Percentiles rank a stretch among this genome's conserved stretches.
phyloP scores from a whole-genome alignment of 2,797 vertebrate genomes.

The Melanotaenia boesemani region DNA sequence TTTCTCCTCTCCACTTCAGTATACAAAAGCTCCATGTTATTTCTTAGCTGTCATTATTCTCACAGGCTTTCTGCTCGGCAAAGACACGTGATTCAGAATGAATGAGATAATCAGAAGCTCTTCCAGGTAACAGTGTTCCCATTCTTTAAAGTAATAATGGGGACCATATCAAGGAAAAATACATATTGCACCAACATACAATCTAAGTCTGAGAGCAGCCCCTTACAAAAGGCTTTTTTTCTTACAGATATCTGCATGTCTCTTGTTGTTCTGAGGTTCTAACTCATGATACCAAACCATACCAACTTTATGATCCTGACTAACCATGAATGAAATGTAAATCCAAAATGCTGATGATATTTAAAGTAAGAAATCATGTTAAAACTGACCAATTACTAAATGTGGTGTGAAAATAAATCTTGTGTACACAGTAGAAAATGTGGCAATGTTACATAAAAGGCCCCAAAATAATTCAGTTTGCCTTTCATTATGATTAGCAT shows the following conservation, averaged over 20 bases:
- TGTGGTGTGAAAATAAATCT: too few relatives aligned
- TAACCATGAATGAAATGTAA: too few relatives aligned
- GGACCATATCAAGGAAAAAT: conserved; percentile 27
- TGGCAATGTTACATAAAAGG: neutral
- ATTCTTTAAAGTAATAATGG: conserved; percentile 9
- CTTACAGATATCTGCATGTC: too few relatives aligned
- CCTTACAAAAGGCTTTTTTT: neutral
- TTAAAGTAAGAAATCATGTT: too few relatives aligned
- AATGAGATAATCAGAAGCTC: conserved; percentile 18
- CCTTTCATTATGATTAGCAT: neutral
- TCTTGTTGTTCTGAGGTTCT: neutral
- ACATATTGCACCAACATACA: neutral
- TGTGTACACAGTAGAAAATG: too few relatives aligned
- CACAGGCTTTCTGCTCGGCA: conserved; percentile 7
- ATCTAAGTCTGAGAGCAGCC: conserved; percentile 1
- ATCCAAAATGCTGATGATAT: too few relatives aligned
- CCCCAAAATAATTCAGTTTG: neutral
- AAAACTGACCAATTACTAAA: too few relatives aligned
- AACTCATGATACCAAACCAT: too few relatives aligned
- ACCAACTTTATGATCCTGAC: too few relatives aligned
- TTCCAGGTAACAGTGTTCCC: neutral
- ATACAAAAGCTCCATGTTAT: neutral
- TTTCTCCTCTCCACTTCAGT: neutral
- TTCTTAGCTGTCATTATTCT: neutral
- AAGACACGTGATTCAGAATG: conserved; percentile 18